Evolutionary conservation across 2,113 vertebrate species (phyloP), one percentile per base, ranked within the genome.

Genomic region (Rhombomys opimus): DNA sequence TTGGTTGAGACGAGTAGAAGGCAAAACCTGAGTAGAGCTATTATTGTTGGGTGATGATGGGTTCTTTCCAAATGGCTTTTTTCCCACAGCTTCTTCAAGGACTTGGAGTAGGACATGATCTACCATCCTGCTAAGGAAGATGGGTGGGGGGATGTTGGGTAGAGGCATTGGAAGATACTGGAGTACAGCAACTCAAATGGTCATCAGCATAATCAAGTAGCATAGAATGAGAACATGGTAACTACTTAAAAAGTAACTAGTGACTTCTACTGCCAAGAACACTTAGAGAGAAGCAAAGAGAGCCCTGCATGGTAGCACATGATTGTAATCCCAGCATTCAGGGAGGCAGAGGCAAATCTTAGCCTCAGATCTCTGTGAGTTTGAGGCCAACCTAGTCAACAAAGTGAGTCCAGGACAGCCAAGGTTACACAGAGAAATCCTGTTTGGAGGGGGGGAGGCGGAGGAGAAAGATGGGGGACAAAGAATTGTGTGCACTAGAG

Each of bases 21-120:
- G 65, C 78, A 27, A 73, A 89, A 73, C 35, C 54, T 18, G 52
- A 91, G n/a, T 4, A 72, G 67, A 73, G 54, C 52, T 65, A 73
- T 82, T 27, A 12, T 27, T 22, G 70, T 41, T 52, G 30, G 38
- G 67, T 50, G 72, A 32, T 0, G 14, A 32, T 0, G 14, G 35
- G 15, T 57, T 77, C 25, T 82, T 72, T n/a, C 76, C 54, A 54
- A 54, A 35, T 86, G 84, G 67, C 46, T 17, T 72, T 90, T 78
- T 73, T 25, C 13, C 13, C 54, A 84, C 67, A 68, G 46, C 23
- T 86, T 73, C 32, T 94, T 73, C 2, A 7, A 38, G 11, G 35
- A 46, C 46, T 50, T 63, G 30, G 7, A 46, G 1, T 7, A 11
- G 20, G 0, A 3, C 0, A 10, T 1, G 1, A 1, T 17, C 78